A percentile compares a stretch with the other conserved stretches of the same genome.
Evolutionary conservation across 2,113 vertebrate genomes (phyloP).

Genomic region (Cricetomys ansorgei): DNA sequence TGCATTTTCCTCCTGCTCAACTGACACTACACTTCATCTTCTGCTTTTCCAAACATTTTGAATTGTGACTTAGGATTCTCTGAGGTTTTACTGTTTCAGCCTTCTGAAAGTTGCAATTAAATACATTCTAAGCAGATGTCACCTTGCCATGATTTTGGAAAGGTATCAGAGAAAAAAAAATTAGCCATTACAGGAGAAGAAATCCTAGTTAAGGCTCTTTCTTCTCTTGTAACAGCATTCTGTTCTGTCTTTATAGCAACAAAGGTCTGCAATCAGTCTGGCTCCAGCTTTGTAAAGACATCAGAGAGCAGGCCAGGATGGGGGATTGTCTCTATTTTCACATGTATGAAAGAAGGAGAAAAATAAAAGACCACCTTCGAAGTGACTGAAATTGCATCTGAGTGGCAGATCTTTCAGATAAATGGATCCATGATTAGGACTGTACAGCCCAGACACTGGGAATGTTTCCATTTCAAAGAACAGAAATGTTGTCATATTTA

Average conservation of each 20-base stretch:
- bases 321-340: background rate
- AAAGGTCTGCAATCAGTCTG: conserved; percentile 68
- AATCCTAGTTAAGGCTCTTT: conserved; percentile 75
- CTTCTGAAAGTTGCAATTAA: conserved; percentile 75
- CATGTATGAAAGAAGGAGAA: background rate
- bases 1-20: conserved; percentile 21
- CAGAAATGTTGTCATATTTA: background rate
- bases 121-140: conserved; percentile 64
- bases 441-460: background rate
- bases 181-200: conserved; percentile 50
- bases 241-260: conserved; percentile 59
- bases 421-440: conserved; percentile 29
- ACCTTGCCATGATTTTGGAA: conserved; percentile 71
- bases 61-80: conserved; percentile 56
- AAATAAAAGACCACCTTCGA: conserved; percentile 52
- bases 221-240: conserved; percentile 45
- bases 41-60: conserved; percentile 79
- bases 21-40: conserved; percentile 64
- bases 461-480: conserved; percentile 48
- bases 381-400: conserved; percentile 49
- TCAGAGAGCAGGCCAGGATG: background rate
- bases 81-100: conserved; percentile 59
- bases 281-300: conserved; percentile 68
- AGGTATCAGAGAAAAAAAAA: conserved; percentile 61
- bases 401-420: conserved; percentile 52